phyloP scores from a whole-genome alignment of 1,140 invertebrate species.

The Bombus waltoni region DNA sequence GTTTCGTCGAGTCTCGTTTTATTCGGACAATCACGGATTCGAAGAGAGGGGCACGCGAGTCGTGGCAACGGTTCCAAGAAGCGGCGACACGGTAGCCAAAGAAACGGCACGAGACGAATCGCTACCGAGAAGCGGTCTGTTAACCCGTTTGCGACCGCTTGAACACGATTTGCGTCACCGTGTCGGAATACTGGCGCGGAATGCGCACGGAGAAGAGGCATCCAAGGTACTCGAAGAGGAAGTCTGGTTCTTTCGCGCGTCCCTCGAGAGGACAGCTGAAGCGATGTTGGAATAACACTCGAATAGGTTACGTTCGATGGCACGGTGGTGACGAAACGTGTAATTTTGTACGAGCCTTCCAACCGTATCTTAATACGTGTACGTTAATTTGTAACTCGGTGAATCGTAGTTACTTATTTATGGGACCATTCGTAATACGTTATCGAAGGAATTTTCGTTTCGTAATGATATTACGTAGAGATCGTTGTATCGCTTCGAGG shows the following conservation, averaged over 20 bases:
- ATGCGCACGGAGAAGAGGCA: not conserved
- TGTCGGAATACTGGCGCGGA: conserved; percentile 32
- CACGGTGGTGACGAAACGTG: not conserved
- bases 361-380: not conserved
- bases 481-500: no score
- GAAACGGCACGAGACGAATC: conserved; percentile 45
- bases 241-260: not conserved
- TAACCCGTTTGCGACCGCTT: conserved; percentile 42
- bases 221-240: not conserved
- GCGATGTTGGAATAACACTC: not conserved
- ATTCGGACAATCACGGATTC: conserved; percentile 22
- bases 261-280: not conserved
- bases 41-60: not conserved
- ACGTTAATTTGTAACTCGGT: no score
- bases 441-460: no score
- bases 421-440: no score
- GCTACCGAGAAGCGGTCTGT: conserved; percentile 51
- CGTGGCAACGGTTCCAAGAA: conserved; percentile 50
- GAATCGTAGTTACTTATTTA: no score
- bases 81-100: conserved; percentile 41
- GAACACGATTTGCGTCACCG: conserved; percentile 48
- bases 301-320: not conserved
- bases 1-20: not conserved
- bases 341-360: not conserved
- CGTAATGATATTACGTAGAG: no score